Evolutionary conservation across 2,113 vertebrate species (phyloP).

Genomic region (Synodontis membranacea): DNA sequence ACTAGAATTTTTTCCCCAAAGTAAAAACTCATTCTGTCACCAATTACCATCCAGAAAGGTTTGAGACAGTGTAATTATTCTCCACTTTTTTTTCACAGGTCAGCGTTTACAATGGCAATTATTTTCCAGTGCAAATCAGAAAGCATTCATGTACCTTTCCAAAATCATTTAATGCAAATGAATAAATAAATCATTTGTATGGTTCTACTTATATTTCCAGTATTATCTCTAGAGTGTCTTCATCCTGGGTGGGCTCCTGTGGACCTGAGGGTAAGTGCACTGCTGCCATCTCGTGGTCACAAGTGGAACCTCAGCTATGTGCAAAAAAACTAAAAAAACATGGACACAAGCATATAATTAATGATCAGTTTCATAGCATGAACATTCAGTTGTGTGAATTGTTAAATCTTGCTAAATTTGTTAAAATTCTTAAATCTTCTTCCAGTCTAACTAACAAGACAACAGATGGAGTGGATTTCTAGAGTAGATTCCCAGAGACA

Average conservation of each 20-base stretch:
- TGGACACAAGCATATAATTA: neutral
- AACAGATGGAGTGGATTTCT: neutral
- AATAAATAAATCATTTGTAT: neutral
- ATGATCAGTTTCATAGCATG: neutral
- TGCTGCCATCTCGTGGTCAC: slow-evolving; percentile 44
- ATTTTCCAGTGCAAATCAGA: neutral
- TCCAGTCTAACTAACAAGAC: neutral
- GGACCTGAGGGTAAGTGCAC: neutral
- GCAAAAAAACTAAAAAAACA: neutral
- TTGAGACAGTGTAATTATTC: neutral
- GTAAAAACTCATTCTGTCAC: neutral
- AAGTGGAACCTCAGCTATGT: neutral
- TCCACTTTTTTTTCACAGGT: neutral
- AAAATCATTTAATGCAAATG: neutral
- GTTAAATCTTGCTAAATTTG: too few relatives aligned
- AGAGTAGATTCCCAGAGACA: neutral
- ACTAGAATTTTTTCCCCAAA: neutral
- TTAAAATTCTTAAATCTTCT: neutral
- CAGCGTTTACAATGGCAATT: neutral
- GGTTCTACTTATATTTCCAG: neutral
- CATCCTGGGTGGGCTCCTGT: neutral
- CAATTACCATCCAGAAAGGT: neutral
- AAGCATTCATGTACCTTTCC: neutral
- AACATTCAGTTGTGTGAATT: too few relatives aligned
- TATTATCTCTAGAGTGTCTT: neutral